Base-by-base conservation (phyloP, 2,113 vertebrate species). In the Loxodonta africana region DNA sequence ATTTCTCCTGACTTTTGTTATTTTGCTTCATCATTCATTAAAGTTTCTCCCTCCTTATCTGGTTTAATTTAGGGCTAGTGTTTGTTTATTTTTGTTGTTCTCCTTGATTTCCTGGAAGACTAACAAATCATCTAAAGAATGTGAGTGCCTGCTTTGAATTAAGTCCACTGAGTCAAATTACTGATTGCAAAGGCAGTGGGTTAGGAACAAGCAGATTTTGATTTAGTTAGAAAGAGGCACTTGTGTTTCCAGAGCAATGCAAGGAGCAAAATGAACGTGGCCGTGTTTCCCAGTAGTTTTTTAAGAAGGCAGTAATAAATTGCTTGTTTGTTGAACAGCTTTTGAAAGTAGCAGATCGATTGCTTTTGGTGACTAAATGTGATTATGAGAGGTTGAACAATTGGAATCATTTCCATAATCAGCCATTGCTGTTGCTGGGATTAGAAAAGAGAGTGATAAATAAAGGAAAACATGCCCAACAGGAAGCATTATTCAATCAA, bases 111-210 rank as follows among this genome's bases (percentile, higher is more conserved):
- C 96, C 96, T 97, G 97, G 97, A 98, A 98, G 94, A 94, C n/a
- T 21, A 37, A 90, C 86, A 37, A 69, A 96, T 82, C 94, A 96
- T 85, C 73, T 18, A 80, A 89, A 84, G 93, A 97, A 90, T 90
- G 7, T 0, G 92, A 96, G 76, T 78, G 89, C 46, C 95, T 48
- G 26, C 48, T 46, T 94, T 94, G 92, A 97, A 93, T 98, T 96
- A 48, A 84, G 89, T 83, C 85, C 91, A 97, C 96, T 92, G 96
- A 97, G 97, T 97, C 96, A 98, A 98, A 97, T 83, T 97, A 96
- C 87, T 98, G 97, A 98, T 96, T 97, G 97, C 95, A 94, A 96
- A 96, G 92, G 26, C 78, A 86, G 96, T 0, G 30, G 90, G 90
- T 44, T 95, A 83, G 53, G 48, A 91, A 97, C 95, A 94, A 48